Evolutionary conservation across 2,797 vertebrate genomes (phyloP).

Genomic region (Mallotus villosus): DNA sequence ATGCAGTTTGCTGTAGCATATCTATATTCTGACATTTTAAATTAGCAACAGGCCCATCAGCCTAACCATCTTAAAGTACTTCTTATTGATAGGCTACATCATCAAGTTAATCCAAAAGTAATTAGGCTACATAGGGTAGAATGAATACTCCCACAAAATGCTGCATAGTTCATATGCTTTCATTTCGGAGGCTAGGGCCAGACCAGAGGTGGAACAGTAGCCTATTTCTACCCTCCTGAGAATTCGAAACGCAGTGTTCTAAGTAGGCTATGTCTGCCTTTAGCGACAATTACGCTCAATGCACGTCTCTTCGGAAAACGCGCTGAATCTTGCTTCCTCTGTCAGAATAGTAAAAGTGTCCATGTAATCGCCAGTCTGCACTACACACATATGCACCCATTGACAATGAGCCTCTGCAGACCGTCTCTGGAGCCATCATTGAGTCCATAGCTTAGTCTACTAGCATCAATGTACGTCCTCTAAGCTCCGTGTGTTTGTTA

Average conservation of each 20-base stretch:
- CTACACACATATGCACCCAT: conserved; percentile 14
- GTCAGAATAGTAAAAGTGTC: conserved; percentile 59
- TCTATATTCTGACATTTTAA: conserved; percentile 19
- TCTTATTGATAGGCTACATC: neutral
- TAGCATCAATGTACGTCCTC: neutral
- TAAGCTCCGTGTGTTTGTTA: too few species aligned
- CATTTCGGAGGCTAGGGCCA: neutral
- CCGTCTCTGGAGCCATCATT: conserved; percentile 3
- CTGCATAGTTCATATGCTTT: neutral
- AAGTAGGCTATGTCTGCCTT: conserved; percentile 45
- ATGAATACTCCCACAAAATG: neutral
- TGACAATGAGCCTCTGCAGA: neutral
- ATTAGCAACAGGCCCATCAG: neutral
- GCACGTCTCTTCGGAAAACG: conserved; percentile 57
- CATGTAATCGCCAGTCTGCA: conserved; percentile 66
- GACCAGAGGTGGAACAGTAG: conserved; percentile 2
- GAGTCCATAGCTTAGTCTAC: neutral
- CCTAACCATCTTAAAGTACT: neutral
- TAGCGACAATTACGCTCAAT: conserved; percentile 70
- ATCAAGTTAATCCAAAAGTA: neutral
- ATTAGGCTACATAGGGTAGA: neutral
- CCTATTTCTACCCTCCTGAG: conserved; percentile 14
- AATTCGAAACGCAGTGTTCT: conserved; percentile 30
- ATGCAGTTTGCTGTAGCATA: conserved; percentile 44
- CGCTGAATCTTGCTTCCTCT: conserved; percentile 51